Conservation (phyloP, 2,797 vertebrate genomes). For the Tapera naevia region DNA sequence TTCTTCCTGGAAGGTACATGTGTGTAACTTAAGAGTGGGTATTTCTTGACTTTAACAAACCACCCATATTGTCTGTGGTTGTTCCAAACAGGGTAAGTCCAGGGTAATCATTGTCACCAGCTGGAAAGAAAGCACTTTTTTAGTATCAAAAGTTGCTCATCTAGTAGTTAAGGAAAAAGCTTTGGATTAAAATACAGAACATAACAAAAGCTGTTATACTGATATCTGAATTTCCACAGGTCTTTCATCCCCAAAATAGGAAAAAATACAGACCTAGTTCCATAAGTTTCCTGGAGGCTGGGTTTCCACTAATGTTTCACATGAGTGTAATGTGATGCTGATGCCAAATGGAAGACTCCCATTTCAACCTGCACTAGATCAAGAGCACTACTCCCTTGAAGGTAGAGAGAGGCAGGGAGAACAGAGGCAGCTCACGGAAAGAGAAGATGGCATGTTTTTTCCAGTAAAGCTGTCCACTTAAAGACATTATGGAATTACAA, state of each 20-base stretch:
- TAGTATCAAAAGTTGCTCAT: background rate
- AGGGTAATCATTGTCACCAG: background rate
- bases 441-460: background rate
- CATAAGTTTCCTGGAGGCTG: background rate
- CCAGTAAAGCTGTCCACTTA: background rate
- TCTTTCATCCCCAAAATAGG: background rate
- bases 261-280: background rate
- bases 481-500: background rate
- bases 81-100: background rate
- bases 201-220: background rate
- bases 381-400: background rate
- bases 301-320: background rate
- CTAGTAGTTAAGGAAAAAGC: background rate
- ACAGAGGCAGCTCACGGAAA: background rate
- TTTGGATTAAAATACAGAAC: background rate
- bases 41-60: background rate
- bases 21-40: background rate
- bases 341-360: background rate
- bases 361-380: background rate
- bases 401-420: background rate
- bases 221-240: background rate
- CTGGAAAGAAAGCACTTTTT: background rate
- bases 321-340: background rate
- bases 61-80: background rate
- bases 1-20: background rate